A percentile compares a stretch with the other conserved stretches of the same genome.
phyloP scores from a whole-genome alignment of 1,140 invertebrate genomes.

The Venustaconcha ellipsiformis region DNA sequence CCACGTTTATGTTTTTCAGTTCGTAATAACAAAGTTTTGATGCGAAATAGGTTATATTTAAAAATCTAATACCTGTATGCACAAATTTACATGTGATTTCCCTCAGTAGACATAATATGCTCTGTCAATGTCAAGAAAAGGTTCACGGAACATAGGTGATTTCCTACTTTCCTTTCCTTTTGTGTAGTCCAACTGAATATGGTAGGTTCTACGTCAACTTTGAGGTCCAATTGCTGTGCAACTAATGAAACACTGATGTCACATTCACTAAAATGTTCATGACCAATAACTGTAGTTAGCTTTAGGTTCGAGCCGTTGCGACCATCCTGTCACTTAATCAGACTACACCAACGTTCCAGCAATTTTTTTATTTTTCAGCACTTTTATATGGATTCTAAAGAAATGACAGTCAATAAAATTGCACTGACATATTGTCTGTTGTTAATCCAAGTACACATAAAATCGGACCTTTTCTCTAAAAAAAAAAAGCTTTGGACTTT shows the following conservation, averaged over 20 bases:
- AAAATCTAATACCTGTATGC: too few species aligned
- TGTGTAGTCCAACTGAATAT: too few species aligned
- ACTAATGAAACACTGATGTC: slow-evolving; percentile 11
- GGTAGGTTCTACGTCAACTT: too few species aligned
- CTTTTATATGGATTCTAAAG: slow-evolving; percentile 9
- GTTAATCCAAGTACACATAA: slow-evolving; percentile 16
- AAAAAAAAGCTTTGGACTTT: background rate
- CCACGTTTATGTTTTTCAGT: too few species aligned
- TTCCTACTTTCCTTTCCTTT: too few species aligned
- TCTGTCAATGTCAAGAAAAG: too few species aligned
- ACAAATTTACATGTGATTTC: background rate
- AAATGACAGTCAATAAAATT: slow-evolving; percentile 1
- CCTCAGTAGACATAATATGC: too few species aligned
- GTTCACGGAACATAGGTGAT: too few species aligned
- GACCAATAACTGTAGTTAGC: slow-evolving; percentile 7
- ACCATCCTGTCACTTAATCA: slow-evolving; percentile 24
- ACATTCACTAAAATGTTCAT: slow-evolving; percentile 4
- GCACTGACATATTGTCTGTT: background rate
- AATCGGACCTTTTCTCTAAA: background rate
- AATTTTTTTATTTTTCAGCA: background rate
- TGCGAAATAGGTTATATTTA: too few species aligned
- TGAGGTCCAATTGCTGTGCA: background rate
- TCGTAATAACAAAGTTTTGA: too few species aligned
- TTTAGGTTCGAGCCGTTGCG: slow-evolving; percentile 9
- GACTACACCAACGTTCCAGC: background rate